Conservation (phyloP, 92 coral and sea anemone species). For the Galaxea fascicularis region DNA sequence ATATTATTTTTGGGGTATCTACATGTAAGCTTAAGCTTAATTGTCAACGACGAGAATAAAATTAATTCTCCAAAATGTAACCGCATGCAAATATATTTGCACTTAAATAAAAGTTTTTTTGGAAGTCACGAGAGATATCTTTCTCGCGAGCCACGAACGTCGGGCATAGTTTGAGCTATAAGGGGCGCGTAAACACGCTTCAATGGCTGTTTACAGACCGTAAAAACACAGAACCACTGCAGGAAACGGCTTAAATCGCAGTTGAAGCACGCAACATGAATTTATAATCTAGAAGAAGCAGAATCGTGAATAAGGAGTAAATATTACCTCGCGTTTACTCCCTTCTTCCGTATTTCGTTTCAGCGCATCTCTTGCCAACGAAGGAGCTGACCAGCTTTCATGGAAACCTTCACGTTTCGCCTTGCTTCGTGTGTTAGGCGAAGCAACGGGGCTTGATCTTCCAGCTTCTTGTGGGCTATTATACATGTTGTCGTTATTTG, state of each 20-base stretch:
- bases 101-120: too few relatives aligned
- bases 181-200: constrained; percentile 23
- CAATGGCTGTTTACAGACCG: constrained; percentile 22
- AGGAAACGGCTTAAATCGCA: neutral
- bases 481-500: constrained; percentile 30
- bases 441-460: constrained; percentile 16
- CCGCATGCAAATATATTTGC: neutral
- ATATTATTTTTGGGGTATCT: neutral
- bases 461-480: constrained; percentile 30
- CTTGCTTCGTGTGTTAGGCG: constrained; percentile 29
- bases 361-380: constrained; percentile 41
- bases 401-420: constrained; percentile 35
- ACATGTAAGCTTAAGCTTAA: too few relatives aligned
- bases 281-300: neutral
- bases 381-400: constrained; percentile 33
- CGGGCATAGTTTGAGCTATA: neutral
- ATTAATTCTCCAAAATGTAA: neutral
- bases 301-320: neutral
- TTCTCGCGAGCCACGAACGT: neutral
- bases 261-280: neutral
- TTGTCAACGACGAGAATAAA: neutral
- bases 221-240: constrained; percentile 16
- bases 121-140: neutral
- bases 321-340: constrained; percentile 40
- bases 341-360: constrained; percentile 52